Percentiles rank a stretch among this genome's conserved stretches.
Conservation (phyloP, 2,888 invertebrate species). For the Aleiodes alternator region DNA sequence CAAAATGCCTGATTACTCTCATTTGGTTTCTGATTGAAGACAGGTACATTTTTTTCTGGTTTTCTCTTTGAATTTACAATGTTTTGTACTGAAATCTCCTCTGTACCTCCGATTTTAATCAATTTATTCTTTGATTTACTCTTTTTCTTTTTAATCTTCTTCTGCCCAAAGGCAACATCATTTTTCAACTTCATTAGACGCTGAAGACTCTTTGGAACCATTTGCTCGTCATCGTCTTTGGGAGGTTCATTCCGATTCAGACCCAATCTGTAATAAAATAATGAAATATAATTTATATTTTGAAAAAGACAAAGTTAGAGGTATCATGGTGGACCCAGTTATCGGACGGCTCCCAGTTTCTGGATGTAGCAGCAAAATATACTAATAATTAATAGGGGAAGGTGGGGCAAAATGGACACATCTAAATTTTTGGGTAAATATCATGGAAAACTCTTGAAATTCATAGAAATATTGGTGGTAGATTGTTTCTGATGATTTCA, state of each 20-base stretch:
- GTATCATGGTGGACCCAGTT: too few species aligned
- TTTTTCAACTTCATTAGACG: slow-evolving; percentile 80
- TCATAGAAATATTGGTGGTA: too few species aligned
- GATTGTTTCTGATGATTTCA: too few species aligned
- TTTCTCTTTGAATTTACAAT: slow-evolving; percentile 62
- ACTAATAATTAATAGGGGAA: too few species aligned
- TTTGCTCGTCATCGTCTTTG: slow-evolving; percentile 82
- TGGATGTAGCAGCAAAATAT: too few species aligned
- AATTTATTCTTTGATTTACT: slow-evolving; percentile 63
- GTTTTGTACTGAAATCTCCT: slow-evolving; percentile 29
- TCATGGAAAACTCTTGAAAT: too few species aligned
- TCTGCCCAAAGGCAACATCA: slow-evolving; percentile 73
- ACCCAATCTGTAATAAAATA: slow-evolving; percentile 79
- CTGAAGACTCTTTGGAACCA: slow-evolving; percentile 84
- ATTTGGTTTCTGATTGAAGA: slow-evolving; percentile 79
- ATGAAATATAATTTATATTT: background rate
- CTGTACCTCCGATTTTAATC: slow-evolving; percentile 64
- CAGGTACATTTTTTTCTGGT: slow-evolving; percentile 76
- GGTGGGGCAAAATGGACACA: too few species aligned
- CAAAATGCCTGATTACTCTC: slow-evolving; percentile 82
- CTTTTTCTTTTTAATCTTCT: slow-evolving; percentile 70
- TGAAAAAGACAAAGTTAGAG: too few species aligned
- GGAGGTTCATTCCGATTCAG: slow-evolving; percentile 87
- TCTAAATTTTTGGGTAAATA: too few species aligned
- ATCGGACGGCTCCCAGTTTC: too few species aligned